Conservation (phyloP, 2,888 invertebrate species). For the Dryadula phaetusa region DNA sequence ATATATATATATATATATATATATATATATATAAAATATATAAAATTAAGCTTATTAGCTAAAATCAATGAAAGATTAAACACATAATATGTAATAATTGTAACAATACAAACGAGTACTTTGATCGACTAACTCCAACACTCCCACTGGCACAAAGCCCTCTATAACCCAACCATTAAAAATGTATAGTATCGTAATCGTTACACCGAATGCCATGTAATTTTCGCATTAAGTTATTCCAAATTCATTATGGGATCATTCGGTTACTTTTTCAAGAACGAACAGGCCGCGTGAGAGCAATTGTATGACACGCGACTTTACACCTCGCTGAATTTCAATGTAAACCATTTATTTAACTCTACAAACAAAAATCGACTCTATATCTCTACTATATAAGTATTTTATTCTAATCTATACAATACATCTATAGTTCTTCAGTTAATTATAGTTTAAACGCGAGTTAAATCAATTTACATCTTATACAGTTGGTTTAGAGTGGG, state of each 20-base stretch:
- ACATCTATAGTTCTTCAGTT: not conserved
- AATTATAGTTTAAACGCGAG: not conserved
- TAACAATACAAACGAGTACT: not conserved
- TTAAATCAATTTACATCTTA: conserved; percentile 30
- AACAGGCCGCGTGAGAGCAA: conserved; percentile 53
- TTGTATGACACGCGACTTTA: conserved; percentile 53
- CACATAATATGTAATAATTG: no score
- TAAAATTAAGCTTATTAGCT: no score
- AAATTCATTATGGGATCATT: conserved; percentile 47
- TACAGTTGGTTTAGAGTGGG: not conserved
- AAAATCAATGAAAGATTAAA: no score
- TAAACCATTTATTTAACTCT: not conserved
- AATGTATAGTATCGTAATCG: conserved; percentile 40
- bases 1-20: no score
- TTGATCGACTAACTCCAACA: not conserved
- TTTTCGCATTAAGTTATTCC: conserved; percentile 51
- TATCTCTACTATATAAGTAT: not conserved
- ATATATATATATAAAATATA: no score
- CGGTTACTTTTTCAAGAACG: conserved; percentile 47
- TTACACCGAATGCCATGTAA: conserved; percentile 46
- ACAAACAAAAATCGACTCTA: not conserved
- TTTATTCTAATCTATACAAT: not conserved
- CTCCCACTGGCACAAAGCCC: conserved; percentile 5
- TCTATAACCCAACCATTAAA: conserved; percentile 41
- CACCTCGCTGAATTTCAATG: conserved; percentile 47